Evolutionary conservation across 1,140 invertebrate genomes (phyloP).

Genomic region (Bombus ignitus): DNA sequence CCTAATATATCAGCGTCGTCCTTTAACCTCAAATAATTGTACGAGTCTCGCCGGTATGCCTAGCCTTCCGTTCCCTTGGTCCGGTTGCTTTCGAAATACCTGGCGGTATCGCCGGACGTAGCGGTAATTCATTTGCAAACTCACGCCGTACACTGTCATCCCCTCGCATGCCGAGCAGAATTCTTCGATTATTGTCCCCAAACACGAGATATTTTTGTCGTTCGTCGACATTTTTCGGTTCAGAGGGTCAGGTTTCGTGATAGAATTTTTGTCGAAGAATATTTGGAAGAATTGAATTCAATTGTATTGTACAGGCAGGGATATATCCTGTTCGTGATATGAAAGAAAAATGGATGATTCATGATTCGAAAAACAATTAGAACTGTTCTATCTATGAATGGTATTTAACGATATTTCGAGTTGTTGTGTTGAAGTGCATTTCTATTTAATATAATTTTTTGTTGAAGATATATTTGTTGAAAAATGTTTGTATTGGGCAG

Average conservation of each 20-base stretch:
- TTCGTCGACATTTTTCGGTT: background rate
- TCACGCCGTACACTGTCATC: background rate
- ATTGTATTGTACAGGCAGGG: background rate
- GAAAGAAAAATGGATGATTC: background rate
- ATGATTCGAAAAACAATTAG: too few relatives aligned
- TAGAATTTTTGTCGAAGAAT: background rate
- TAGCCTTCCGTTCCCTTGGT: conserved; percentile 15
- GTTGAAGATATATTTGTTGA: too few relatives aligned
- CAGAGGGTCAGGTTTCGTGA: background rate
- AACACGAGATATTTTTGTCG: background rate
- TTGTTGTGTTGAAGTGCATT: too few relatives aligned
- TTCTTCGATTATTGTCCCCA: conserved; percentile 7
- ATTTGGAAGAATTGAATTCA: background rate
- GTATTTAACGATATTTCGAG: too few relatives aligned
- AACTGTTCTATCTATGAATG: too few relatives aligned
- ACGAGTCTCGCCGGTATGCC: conserved; percentile 46
- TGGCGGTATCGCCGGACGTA: conserved; percentile 52
- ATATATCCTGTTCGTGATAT: background rate
- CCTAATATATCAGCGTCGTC: conserved; percentile 68
- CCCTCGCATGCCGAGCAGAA: background rate
- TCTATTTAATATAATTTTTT: too few relatives aligned
- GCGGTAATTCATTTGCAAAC: conserved; percentile 63
- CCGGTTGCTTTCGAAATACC: conserved; percentile 59
- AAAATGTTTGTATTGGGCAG: too few relatives aligned
- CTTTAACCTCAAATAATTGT: conserved; percentile 71